phyloP scores from a whole-genome alignment of 2,113 vertebrate genomes.

The Eretmodus cyanostictus region DNA sequence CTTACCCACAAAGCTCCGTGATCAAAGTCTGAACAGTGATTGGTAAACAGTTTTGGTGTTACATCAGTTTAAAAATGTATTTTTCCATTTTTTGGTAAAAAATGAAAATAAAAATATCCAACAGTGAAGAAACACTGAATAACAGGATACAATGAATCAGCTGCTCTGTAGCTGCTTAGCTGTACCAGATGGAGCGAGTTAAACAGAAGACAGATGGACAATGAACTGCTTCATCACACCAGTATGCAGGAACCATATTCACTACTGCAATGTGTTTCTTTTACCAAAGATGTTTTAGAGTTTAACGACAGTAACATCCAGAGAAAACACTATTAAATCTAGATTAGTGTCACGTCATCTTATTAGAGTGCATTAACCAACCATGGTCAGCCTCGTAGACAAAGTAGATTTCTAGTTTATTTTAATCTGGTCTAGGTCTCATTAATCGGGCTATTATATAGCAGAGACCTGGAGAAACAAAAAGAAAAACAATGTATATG shows the following conservation, averaged over 20 bases:
- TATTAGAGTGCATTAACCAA: not conserved
- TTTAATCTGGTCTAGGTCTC: not conserved
- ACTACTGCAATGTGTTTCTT: conserved; percentile 1
- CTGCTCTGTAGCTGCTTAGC: conserved; percentile 1
- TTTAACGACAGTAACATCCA: not conserved
- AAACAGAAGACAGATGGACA: conserved; percentile 47
- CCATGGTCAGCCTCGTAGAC: not conserved
- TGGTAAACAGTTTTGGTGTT: not conserved
- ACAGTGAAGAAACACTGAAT: not conserved
- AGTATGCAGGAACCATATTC: conserved; percentile 43
- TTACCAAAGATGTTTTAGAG: not conserved
- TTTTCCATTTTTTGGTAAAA: not conserved
- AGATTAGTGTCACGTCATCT: not conserved
- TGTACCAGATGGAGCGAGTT: conserved; percentile 45
- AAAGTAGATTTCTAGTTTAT: not conserved
- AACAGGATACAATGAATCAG: not conserved
- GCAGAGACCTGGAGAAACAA: not conserved
- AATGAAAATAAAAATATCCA: not conserved
- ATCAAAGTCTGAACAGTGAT: not conserved
- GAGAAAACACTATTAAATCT: not conserved
- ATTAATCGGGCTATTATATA: not conserved
- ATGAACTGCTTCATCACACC: conserved; percentile 45
- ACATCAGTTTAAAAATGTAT: not conserved
- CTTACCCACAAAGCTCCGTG: not conserved
- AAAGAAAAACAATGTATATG: not conserved